Percentiles rank a stretch among this genome's conserved stretches.
phyloP scores from a whole-genome alignment of 2,888 invertebrate genomes.

The Heteromyza rotundicornis region DNA sequence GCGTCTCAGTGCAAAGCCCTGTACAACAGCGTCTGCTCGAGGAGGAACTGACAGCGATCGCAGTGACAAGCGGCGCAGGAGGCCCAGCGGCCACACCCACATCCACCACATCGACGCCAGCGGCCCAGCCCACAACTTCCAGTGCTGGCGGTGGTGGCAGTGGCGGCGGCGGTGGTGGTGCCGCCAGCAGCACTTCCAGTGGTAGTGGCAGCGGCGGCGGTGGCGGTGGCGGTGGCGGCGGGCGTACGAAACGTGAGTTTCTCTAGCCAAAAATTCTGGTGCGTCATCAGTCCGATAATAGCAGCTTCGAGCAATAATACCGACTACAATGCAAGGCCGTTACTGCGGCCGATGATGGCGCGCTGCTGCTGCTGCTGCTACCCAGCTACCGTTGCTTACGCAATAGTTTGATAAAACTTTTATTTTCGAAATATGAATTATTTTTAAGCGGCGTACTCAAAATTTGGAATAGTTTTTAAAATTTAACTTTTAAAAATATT shows the following conservation, averaged over 20 bases:
- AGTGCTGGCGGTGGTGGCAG: constrained; percentile 26
- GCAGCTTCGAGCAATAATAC: constrained; percentile 34
- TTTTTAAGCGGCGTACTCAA: neutral
- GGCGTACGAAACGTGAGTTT: constrained; percentile 59
- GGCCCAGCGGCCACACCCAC: constrained; percentile 35
- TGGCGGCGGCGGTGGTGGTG: constrained; percentile 33
- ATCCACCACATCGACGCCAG: constrained; percentile 14
- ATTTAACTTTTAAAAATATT: too few relatives aligned
- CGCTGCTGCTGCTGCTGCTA: neutral
- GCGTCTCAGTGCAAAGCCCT: constrained; percentile 34
- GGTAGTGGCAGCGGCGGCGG: constrained; percentile 25
- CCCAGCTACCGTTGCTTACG: too few relatives aligned
- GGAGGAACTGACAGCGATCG: constrained; percentile 35
- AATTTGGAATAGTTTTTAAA: neutral
- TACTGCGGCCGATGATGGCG: neutral
- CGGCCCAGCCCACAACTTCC: constrained; percentile 24
- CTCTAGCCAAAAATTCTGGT: constrained; percentile 63
- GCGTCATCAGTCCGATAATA: constrained; percentile 61
- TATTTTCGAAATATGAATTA: neutral
- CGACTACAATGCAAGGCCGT: neutral
- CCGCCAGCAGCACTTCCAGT: constrained; percentile 28
- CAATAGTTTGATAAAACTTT: neutral
- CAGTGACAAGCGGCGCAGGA: constrained; percentile 38
- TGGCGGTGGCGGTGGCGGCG: constrained; percentile 29
- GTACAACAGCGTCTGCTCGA: constrained; percentile 55